Conservation (phyloP, 2,888 invertebrate species). For the Hecatera dysodea region DNA sequence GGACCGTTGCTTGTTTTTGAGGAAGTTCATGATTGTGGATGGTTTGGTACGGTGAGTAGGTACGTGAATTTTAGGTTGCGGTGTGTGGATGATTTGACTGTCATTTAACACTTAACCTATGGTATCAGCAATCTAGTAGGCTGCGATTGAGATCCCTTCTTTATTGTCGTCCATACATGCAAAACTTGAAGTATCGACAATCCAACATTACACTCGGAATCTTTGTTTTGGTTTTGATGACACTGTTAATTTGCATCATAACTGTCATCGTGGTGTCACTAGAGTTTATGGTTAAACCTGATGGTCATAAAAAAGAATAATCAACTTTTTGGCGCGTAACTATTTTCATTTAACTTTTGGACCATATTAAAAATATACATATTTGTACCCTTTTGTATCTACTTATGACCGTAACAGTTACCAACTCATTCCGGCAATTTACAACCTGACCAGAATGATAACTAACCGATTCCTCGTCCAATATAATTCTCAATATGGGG, state of each 20-base stretch:
- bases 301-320: not conserved
- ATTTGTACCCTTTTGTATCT: not conserved
- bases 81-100: constrained; percentile 46
- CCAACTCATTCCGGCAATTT: constrained; percentile 30
- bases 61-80: constrained; percentile 74
- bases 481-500: too few species aligned
- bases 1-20: constrained; percentile 76
- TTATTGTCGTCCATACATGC: not conserved
- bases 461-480: constrained; percentile 1
- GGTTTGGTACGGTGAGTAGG: constrained; percentile 40
- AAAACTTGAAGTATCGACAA: not conserved
- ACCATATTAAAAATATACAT: not conserved
- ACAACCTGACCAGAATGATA: constrained; percentile 31
- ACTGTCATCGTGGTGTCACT: not conserved
- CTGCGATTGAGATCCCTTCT: constrained; percentile 47
- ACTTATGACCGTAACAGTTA: constrained; percentile 8
- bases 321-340: constrained; percentile 8
- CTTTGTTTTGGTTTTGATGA: constrained; percentile 22
- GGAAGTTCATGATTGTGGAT: constrained; percentile 80
- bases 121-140: constrained; percentile 75
- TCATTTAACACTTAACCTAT: constrained; percentile 73
- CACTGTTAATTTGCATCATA: constrained; percentile 15
- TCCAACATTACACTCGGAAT: not conserved
- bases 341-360: not conserved
- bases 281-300: not conserved